Evolutionary conservation across 2,797 vertebrate genomes (phyloP).

Genomic region (Acridotheres tristis): DNA sequence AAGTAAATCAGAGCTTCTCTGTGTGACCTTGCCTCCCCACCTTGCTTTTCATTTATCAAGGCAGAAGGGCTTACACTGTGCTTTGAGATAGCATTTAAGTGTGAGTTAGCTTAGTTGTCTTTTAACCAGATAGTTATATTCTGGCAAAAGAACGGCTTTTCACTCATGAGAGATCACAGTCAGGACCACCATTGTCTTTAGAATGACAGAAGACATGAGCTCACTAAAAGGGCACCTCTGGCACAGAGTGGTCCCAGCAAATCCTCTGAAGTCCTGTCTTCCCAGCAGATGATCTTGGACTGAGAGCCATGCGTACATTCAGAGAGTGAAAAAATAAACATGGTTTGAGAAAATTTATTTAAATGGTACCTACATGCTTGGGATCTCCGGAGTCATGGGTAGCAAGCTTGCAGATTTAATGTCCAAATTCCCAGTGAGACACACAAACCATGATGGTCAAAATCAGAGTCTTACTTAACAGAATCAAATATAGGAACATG

Average conservation of each 20-base stretch:
- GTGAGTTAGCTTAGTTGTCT: background rate
- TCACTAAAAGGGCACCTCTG: background rate
- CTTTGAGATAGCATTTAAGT: background rate
- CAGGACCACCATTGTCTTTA: background rate
- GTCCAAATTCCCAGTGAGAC: background rate
- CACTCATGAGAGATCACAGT: background rate
- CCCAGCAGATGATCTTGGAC: background rate
- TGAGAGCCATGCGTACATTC: background rate
- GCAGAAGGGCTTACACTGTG: background rate
- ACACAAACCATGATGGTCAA: background rate
- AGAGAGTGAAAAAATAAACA: background rate
- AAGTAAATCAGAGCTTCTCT: background rate
- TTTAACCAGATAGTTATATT: background rate
- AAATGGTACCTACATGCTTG: background rate
- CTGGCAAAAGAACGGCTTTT: background rate
- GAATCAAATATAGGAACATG: background rate
- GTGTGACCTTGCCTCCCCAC: background rate
- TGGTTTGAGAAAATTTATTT: background rate
- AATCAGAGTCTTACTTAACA: background rate
- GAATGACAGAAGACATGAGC: background rate
- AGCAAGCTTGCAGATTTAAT: background rate
- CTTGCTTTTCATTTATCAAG: background rate
- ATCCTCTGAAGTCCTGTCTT: background rate
- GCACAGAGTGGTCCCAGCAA: background rate
- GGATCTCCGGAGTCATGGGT: background rate